Conservation (phyloP, 2,797 vertebrate species). For the Oreochromis mossambicus region DNA sequence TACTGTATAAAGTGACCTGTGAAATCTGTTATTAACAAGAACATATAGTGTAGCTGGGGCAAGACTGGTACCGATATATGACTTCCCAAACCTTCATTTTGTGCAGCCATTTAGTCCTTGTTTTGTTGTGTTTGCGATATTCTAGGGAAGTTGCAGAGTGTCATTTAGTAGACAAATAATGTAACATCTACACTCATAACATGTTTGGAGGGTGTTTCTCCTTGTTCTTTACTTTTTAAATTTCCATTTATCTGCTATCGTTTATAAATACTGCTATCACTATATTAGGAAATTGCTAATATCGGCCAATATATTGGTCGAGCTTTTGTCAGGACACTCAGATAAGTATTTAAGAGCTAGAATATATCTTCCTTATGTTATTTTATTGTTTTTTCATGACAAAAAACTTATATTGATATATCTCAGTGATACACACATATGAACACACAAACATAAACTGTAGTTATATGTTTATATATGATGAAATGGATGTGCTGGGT, state of each 20-base stretch:
- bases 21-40: neutral
- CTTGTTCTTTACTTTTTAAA: neutral
- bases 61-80: neutral
- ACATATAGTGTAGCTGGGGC: neutral
- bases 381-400: neutral
- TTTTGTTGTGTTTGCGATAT: neutral
- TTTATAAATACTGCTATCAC: neutral
- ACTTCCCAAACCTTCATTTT: neutral
- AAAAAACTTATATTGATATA: accelerated
- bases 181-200: neutral
- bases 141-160: neutral
- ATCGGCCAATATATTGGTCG: neutral
- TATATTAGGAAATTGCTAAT: neutral
- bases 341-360: neutral
- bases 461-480: neutral
- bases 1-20: neutral
- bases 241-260: neutral
- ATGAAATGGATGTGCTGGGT: neutral
- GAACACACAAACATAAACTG: neutral
- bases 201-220: neutral
- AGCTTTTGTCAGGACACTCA: neutral
- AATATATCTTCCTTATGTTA: accelerated
- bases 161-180: neutral
- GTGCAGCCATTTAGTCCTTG: neutral
- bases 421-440: neutral